Evolutionary conservation across 2,888 invertebrate genomes (phyloP).

Genomic region (Ophion slaviceki): DNA sequence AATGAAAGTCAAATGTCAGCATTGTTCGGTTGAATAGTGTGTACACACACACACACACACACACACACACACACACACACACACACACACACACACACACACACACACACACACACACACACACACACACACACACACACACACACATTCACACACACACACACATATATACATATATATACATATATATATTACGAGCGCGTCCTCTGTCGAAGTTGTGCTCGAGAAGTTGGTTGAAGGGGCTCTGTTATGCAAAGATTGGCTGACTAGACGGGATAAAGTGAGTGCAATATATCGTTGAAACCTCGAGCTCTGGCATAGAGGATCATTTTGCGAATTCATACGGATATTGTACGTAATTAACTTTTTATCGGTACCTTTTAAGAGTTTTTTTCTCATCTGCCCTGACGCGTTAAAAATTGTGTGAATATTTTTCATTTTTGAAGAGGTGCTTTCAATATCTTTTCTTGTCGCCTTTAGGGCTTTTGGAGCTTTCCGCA

Average conservation of each 20-base stretch:
- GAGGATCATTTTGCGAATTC: constrained; percentile 51
- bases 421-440: constrained; percentile 41
- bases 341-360: constrained; percentile 43
- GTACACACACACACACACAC: not conserved
- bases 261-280: constrained; percentile 18
- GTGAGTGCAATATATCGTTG: constrained; percentile 1
- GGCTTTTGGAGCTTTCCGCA: constrained; percentile 23
- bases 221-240: constrained; percentile 1
- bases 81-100: too few relatives aligned
- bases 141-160: not conserved
- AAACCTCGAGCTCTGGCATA: constrained; percentile 3
- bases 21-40: constrained; percentile 35
- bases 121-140: too few relatives aligned
- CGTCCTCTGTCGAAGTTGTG: constrained; percentile 12
- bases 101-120: too few relatives aligned
- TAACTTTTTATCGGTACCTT: constrained; percentile 56
- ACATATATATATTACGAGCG: not conserved
- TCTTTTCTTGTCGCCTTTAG: constrained; percentile 18
- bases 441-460: constrained; percentile 3
- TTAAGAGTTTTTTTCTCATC: not conserved
- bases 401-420: constrained; percentile 18
- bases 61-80: too few relatives aligned
- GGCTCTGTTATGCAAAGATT: constrained; percentile 16
- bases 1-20: constrained; percentile 52
- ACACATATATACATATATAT: not conserved